Base-by-base conservation (phyloP, 2,113 vertebrate species). In the Benthochromis sp. region DNA sequence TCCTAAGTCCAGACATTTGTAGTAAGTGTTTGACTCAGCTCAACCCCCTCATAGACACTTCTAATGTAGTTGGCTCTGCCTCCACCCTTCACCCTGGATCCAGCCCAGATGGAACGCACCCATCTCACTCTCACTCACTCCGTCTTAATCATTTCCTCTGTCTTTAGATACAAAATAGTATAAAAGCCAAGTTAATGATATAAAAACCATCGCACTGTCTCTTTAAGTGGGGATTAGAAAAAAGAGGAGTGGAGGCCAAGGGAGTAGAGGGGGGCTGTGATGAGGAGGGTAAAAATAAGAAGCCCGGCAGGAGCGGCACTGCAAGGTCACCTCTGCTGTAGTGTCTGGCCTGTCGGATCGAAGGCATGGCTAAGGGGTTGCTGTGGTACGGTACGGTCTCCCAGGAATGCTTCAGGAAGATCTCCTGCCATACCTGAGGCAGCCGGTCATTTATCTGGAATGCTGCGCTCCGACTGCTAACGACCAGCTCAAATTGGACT, bases 401-500 rank as follows among this genome's bases (percentile, higher is more conserved):
- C 96, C 93, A 93, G 97, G 96, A 95, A 90, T 81, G 81, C 94
- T 95, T 96, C 85, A 53, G 94, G 97, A 97, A 96, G 96, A 96
- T 96, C 95, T 96, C 92, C 97, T 96, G 96, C 97, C 95, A 95
- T 96, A 97, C 97, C 97, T 97, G 96, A 96, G 97, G 96, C 97
- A 96, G 96, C 92, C 94, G 89, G 95, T 96, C 96, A 96, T 97
- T 97, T 97, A 96, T 98, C 96, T 96, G 96, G 89, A 96, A 92
- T 88, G 92, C 96, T 86, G 93, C 90, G 92, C 95, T 95, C 94
- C 3, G 79, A 93, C 96, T 97, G 97, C 96, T 98, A 98, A 98
- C 97, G 97, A 97, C 97, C 97, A 96, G 92, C 97, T 97, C 96
- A 97, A 97, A 98, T 97, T 97, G 97, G 97, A 97, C 97, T 97